phyloP scores from a whole-genome alignment of 2,888 invertebrate species.

The Epinotia nisella region DNA sequence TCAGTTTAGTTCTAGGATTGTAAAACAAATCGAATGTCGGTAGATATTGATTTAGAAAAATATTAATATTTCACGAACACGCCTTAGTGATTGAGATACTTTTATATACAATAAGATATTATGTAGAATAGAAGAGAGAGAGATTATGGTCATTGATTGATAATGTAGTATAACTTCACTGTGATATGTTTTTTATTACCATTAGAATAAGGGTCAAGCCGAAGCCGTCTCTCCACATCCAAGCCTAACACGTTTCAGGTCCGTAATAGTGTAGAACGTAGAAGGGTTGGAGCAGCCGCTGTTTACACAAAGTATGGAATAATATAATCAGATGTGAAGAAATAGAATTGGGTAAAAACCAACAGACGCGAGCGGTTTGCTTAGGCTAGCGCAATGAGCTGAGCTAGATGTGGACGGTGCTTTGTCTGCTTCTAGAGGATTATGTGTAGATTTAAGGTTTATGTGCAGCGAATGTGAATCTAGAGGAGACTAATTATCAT shows the following conservation, averaged over 20 bases:
- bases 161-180: neutral
- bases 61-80: too few relatives aligned
- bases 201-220: neutral
- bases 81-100: too few relatives aligned
- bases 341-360: conserved; percentile 83
- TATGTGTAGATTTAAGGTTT: neutral
- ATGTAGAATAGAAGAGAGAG: too few relatives aligned
- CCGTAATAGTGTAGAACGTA: conserved; percentile 81
- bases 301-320: conserved; percentile 84
- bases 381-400: conserved; percentile 84
- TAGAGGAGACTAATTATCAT: neutral
- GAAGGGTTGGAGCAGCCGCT: conserved; percentile 79
- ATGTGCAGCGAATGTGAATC: neutral
- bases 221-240: conserved; percentile 59
- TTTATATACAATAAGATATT: too few relatives aligned
- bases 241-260: conserved; percentile 58
- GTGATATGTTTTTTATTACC: too few relatives aligned
- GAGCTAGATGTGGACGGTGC: conserved; percentile 65
- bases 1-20: neutral
- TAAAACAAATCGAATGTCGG: too few relatives aligned
- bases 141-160: neutral
- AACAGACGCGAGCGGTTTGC: conserved; percentile 81
- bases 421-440: conserved; percentile 67
- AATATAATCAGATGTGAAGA: conserved; percentile 85
- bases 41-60: too few relatives aligned